Evolutionary conservation across 2,888 invertebrate genomes (phyloP), one percentile per base, ranked within the genome.

Genomic region (Rhagonycha lutea): DNA sequence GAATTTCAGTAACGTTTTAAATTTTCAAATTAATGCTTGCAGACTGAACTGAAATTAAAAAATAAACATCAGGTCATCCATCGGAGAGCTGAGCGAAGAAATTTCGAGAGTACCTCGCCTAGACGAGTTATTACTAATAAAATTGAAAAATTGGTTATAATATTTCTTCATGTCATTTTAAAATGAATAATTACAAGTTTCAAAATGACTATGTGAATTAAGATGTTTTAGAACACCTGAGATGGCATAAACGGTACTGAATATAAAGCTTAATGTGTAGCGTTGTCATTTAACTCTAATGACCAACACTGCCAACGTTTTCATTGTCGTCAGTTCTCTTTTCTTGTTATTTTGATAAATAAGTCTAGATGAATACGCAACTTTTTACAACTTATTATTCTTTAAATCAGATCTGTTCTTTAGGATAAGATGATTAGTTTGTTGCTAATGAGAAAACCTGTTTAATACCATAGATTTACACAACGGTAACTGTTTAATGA

Each of bases 211-310:
- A 70, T 61, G 76, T 71, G 78, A 80, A 80, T 80, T 80, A 80
- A 78, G 80, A 80, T 72, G 78, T 78, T 78, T 65, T 78, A 78
- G 76, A 78, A 78, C 80, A 80, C 80, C 80, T 78, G 78, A 80
- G 78, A 76, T 75, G 73, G 70, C 69, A 76, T 24, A 74, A 77
- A 77, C 72, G 73, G 75, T 68, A 73, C 69, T 72, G 61, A 72
- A 62, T 75, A 78, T 76, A 76, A 75, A 75, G 72, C 62, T 72
- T 77, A 75, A 77, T 75, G 69, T 79, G 72, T 71, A 72, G 62
- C 72, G 73, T 77, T 75, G 77, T 79, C 75, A 77, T 79, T 77
- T 73, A 73, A 70, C 72, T 72, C 26, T 79, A 79, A 79, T 77
- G 79, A 77, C 72, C 77, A 67, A 74, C 67, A 68, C 69, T 72